Percentiles rank a stretch among this genome's conserved stretches.
Conservation (phyloP, 2,888 invertebrate species). For the Xiphydria camelus region DNA sequence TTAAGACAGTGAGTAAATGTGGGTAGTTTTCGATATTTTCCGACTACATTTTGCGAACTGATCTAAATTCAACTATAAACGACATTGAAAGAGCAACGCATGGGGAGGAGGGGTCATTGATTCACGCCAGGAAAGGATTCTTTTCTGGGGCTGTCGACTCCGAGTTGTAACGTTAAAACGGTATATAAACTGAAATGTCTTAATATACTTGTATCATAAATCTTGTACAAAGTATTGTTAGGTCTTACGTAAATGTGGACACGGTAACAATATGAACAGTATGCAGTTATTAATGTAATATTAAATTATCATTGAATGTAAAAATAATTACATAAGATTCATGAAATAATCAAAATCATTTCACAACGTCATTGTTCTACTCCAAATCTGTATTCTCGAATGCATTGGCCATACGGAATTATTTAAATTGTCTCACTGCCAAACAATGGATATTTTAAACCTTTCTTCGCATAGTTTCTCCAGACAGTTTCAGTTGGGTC, state of each 20-base stretch:
- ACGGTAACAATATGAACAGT: slow-evolving; percentile 31
- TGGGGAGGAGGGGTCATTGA: too few relatives aligned
- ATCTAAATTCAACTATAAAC: too few relatives aligned
- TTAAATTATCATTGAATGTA: slow-evolving; percentile 35
- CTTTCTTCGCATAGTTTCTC: too few relatives aligned
- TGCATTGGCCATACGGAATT: too few relatives aligned
- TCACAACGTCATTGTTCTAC: slow-evolving; percentile 20
- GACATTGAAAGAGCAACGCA: too few relatives aligned
- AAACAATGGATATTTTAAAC: too few relatives aligned
- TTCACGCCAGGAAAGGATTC: too few relatives aligned
- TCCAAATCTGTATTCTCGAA: slow-evolving; percentile 11
- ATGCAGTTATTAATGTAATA: slow-evolving; percentile 34
- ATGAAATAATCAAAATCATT: slow-evolving; percentile 16
- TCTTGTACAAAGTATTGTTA: slow-evolving; percentile 57
- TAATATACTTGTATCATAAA: slow-evolving; percentile 57
- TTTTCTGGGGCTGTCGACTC: too few relatives aligned
- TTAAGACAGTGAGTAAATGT: slow-evolving; percentile 40
- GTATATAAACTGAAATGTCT: slow-evolving; percentile 44
- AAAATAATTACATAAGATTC: slow-evolving; percentile 17
- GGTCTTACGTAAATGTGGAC: slow-evolving; percentile 45
- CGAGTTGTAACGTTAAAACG: slow-evolving; percentile 15
- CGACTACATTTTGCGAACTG: too few relatives aligned
- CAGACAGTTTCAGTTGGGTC: too few relatives aligned
- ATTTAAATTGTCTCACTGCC: too few relatives aligned
- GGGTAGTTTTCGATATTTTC: slow-evolving; percentile 44